These are phyloP conservation scores for Agrotis segetum DNA, from an alignment of 2,888 invertebrate species.

Conservation along the genomic window DNA sequence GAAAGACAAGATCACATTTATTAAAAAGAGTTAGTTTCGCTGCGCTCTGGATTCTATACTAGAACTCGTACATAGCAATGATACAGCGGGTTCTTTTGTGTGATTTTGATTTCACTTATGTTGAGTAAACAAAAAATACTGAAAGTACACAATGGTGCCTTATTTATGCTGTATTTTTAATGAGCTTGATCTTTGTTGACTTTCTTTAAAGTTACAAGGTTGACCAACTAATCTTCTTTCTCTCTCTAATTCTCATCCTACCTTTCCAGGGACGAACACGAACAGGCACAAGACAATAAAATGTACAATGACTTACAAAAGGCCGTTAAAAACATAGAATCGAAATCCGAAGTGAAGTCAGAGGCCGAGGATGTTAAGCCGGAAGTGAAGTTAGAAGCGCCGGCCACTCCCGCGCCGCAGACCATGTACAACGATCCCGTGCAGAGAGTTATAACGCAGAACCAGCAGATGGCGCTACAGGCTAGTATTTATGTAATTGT, in stretches of 20 bases:
- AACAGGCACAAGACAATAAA: constrained; percentile 80
- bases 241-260: background rate
- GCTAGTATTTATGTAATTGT: constrained; percentile 65
- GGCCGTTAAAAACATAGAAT: constrained; percentile 83
- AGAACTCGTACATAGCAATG: too few relatives aligned
- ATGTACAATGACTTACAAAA: constrained; percentile 84
- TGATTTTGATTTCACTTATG: too few relatives aligned
- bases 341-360: constrained; percentile 77
- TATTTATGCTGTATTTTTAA: too few relatives aligned
- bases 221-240: background rate
- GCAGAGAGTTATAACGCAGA: constrained; percentile 80
- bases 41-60: too few relatives aligned
- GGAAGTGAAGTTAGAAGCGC: constrained; percentile 76
- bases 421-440: constrained; percentile 81
- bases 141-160: too few relatives aligned
- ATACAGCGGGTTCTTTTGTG: too few relatives aligned
- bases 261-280: constrained; percentile 77
- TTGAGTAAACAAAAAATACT: too few relatives aligned
- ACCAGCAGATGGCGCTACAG: constrained; percentile 84
- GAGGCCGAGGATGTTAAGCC: constrained; percentile 79
- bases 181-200: too few relatives aligned
- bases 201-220: too few relatives aligned
- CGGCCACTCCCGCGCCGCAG: constrained; percentile 62
- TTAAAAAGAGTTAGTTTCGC: too few relatives aligned
- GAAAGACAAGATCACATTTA: too few relatives aligned